Evolutionary conservation across 1,140 invertebrate species (phyloP), one percentile per base, ranked within the genome.

Genomic region (Caerostris extrusa): DNA sequence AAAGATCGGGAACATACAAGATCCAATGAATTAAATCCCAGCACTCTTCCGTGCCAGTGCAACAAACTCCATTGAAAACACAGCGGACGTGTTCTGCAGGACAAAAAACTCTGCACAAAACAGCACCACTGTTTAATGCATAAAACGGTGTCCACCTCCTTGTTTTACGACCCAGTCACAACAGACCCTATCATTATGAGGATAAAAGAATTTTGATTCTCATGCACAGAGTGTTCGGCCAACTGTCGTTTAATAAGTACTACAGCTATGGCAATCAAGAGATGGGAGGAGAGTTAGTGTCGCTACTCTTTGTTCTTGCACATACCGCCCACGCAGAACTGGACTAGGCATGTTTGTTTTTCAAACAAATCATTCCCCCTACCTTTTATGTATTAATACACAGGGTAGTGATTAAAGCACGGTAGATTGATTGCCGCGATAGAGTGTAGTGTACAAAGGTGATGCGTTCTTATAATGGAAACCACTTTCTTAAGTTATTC

Each of bases 71-170:
- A 7, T 12, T 88, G 61, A 53, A 88, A 88, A 88, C 86, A 88
- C 34, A 34, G 17, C 58, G 58, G 50, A 67, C 86, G 86, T 88
- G 61, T 64, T 17, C 86, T 50, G 57, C 64, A 88, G 60, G 67
- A 88, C 50, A n/a, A 85, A 60, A 60, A 58, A 17, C 55, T 19
- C 3, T 14, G 7, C 83, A 58, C 71, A 85, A 85, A 85, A 85
- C 55, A 56, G 6, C 82, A 58, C 56, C 82, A 58, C 57, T 85
- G 17, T 85, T 85, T 58, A 88, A 88, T 64, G 17, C 61, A 88
- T 88, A 88, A 88, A 88, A 64, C 17, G 86, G 58, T 88, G 86
- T 85, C 86, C 86, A 88, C 61, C 86, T 88, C 7, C 61, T 88
- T 61, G 86, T 53, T 88, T 64, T 88, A 69, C 61, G 86, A 67